These are phyloP conservation scores for Heliconius himera DNA, from an alignment of 1,140 invertebrate species.

Conservation along the genomic window DNA sequence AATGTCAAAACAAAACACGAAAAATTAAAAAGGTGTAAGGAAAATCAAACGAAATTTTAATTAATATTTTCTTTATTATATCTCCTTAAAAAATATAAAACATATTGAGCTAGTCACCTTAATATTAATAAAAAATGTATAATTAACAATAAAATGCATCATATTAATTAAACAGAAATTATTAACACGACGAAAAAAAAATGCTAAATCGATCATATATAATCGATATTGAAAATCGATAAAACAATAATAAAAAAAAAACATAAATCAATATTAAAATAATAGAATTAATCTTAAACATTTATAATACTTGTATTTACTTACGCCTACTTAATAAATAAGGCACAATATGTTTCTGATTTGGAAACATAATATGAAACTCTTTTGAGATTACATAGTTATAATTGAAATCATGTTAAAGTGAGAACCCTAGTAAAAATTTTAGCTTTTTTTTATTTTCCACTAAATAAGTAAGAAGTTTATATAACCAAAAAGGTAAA, in stretches of 20 bases:
- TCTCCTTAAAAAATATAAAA: not conserved
- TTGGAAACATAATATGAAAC: too few relatives aligned
- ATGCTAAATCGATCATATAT: not conserved
- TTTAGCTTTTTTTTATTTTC: too few relatives aligned
- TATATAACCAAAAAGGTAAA: too few relatives aligned
- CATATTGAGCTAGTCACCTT: not conserved
- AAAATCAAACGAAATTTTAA: not conserved
- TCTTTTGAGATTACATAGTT: too few relatives aligned
- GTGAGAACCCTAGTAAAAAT: too few relatives aligned
- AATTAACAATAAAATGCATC: not conserved
- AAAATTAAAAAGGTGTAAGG: not conserved
- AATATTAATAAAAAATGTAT: not conserved
- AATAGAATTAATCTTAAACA: conserved; percentile 19
- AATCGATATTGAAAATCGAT: not conserved
- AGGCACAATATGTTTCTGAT: not conserved
- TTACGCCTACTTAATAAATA: conserved; percentile 28
- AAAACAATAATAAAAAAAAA: not conserved
- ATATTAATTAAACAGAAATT: not conserved
- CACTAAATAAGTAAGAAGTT: too few relatives aligned
- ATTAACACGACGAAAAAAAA: not conserved
- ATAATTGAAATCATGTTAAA: too few relatives aligned
- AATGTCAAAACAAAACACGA: too few relatives aligned
- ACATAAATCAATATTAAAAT: not conserved
- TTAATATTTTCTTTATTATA: not conserved
- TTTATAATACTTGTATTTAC: conserved; percentile 36